Evolutionary conservation across 2,113 vertebrate species (phyloP).

Genomic region (Percopsis transmontana): DNA sequence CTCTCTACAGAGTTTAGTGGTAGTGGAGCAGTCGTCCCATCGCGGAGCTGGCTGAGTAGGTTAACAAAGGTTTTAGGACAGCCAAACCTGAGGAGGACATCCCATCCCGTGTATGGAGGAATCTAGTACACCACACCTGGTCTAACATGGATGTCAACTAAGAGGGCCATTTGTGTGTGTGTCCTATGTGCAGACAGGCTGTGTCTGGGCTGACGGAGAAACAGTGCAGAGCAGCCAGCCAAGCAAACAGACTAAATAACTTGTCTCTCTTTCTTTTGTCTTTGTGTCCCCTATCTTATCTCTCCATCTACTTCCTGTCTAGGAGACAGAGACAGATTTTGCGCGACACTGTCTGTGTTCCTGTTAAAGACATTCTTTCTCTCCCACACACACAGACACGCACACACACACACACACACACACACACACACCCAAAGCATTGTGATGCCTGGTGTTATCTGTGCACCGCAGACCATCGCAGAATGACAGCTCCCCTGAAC

Average conservation of each 20-base stretch:
- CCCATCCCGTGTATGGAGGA: constrained; percentile 2
- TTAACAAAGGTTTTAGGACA: background rate
- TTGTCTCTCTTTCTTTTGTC: constrained; percentile 41
- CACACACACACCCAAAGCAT: constrained; percentile 7
- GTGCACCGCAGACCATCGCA: constrained; percentile 20
- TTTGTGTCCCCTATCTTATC: constrained; percentile 46
- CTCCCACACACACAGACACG: constrained; percentile 22
- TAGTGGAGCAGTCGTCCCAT: background rate
- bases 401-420: constrained; percentile 15
- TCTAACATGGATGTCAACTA: constrained; percentile 14
- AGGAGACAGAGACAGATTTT: constrained; percentile 39
- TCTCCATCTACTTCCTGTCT: constrained; percentile 54
- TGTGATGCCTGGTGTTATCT: constrained; percentile 6
- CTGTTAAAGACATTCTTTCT: constrained; percentile 34
- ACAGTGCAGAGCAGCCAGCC: constrained; percentile 57
- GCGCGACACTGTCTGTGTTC: constrained; percentile 45
- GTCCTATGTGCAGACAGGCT: constrained; percentile 25
- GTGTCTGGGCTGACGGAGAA: constrained; percentile 55
- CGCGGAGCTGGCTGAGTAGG: background rate
- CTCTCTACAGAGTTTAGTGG: background rate
- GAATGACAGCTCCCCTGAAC: constrained; percentile 26
- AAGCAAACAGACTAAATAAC: constrained; percentile 58
- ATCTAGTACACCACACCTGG: constrained; percentile 9
- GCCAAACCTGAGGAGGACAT: background rate
- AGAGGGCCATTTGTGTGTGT: background rate